A percentile compares a stretch with the other conserved stretches of the same genome.
phyloP scores from a whole-genome alignment of 1,140 invertebrate genomes.

The Venustaconcha ellipsiformis region DNA sequence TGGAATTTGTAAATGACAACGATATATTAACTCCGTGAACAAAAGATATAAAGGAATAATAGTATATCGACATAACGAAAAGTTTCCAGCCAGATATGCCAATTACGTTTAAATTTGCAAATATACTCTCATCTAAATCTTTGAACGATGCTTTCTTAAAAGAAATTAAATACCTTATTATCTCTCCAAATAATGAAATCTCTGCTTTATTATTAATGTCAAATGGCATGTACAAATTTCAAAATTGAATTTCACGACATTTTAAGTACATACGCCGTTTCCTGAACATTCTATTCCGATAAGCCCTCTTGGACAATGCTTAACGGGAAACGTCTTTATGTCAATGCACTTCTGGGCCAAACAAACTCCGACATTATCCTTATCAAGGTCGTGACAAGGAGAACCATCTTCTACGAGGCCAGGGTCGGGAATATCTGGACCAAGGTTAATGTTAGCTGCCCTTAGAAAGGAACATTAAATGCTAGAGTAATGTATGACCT shows the following conservation, averaged over 20 bases:
- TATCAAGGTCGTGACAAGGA: neutral
- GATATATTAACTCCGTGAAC: no score
- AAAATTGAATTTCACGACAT: neutral
- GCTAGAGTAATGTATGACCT: no score
- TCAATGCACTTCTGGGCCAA: slow-evolving; percentile 1
- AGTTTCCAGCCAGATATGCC: no score
- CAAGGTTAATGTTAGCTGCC: slow-evolving; percentile 7
- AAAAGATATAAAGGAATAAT: no score
- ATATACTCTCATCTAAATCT: no score
- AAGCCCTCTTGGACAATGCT: slow-evolving; percentile 2
- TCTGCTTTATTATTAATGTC: neutral
- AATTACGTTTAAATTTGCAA: no score
- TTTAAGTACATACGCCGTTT: slow-evolving; percentile 13
- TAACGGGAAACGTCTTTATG: neutral
- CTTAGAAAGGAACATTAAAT: neutral
- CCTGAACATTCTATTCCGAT: slow-evolving; percentile 16
- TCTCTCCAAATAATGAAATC: neutral
- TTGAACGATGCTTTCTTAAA: no score
- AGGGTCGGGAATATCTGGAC: slow-evolving; percentile 13
- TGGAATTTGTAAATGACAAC: no score
- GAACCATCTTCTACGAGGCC: slow-evolving; percentile 21
- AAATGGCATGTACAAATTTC: neutral
- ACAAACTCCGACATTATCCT: neutral
- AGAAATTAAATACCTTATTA: neutral
- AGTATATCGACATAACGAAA: no score